A percentile compares a stretch with the other conserved stretches of the same genome.
phyloP scores from a whole-genome alignment of 2,797 vertebrate genomes.

The Pygocentrus nattereri region DNA sequence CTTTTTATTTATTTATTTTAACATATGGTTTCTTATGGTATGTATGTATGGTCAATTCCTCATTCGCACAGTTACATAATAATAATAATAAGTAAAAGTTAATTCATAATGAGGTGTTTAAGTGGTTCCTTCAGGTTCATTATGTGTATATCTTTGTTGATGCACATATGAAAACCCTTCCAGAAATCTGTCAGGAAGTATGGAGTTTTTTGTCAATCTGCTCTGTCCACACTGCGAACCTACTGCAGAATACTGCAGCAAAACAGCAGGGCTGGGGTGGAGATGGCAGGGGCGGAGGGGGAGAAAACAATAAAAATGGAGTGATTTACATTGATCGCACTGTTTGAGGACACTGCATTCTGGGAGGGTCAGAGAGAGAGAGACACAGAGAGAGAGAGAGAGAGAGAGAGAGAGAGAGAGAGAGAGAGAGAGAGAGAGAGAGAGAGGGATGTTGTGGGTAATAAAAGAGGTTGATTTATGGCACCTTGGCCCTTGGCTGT shows the following conservation, averaged over 20 bases:
- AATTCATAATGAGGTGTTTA: no score
- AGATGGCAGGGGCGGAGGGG: constrained; percentile 16
- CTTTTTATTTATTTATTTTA: no score
- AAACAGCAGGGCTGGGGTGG: constrained; percentile 19
- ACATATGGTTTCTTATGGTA: no score
- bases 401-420: constrained; percentile 53
- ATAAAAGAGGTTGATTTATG: constrained; percentile 80
- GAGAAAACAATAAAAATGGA: constrained; percentile 66
- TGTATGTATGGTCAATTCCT: no score
- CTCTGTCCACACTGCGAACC: constrained; percentile 1
- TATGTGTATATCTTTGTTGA: background rate
- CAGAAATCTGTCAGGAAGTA: background rate
- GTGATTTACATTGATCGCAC: constrained; percentile 74
- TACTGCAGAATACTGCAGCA: constrained; percentile 36
- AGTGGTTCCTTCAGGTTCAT: no score
- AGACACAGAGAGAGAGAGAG: constrained; percentile 55
- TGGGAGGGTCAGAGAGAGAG: constrained; percentile 60
- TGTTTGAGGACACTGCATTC: constrained; percentile 65
- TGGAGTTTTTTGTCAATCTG: background rate
- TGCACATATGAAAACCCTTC: background rate
- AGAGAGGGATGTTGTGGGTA: constrained; percentile 55
- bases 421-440: constrained; percentile 46
- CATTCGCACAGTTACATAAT: no score
- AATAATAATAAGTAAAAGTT: no score
- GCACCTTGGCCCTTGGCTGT: constrained; percentile 72